Evolutionary conservation across 2,113 vertebrate genomes (phyloP).

Genomic region (Rissa tridactyla): DNA sequence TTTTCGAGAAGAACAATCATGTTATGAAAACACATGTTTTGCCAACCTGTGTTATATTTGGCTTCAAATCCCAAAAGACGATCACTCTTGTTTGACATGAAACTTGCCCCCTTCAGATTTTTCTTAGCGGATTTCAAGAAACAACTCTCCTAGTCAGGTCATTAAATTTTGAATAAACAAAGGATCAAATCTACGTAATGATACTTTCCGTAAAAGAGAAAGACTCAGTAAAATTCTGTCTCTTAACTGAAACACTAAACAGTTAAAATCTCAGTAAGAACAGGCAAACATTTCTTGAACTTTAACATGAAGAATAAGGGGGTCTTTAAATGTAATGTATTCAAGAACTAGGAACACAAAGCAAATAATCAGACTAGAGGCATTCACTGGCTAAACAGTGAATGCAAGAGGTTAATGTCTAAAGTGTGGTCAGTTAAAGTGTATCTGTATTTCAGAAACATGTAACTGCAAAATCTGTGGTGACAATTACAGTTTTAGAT

Average conservation of each 20-base stretch:
- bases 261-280: neutral
- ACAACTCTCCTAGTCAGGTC: neutral
- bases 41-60: neutral
- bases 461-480: neutral
- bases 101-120: neutral
- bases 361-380: neutral
- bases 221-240: neutral
- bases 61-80: neutral
- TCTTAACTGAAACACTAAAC: neutral
- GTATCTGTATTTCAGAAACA: neutral
- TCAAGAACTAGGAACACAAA: neutral
- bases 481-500: neutral
- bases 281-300: neutral
- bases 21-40: neutral
- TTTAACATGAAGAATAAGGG: neutral
- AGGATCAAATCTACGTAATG: neutral
- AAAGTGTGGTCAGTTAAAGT: neutral
- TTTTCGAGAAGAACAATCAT: neutral
- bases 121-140: neutral
- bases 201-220: neutral
- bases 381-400: neutral
- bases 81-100: neutral
- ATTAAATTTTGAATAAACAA: neutral
- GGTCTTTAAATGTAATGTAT: neutral
- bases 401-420: neutral